Conservation (phyloP, 2,797 vertebrate genomes). For the Lagorchestes hirsutus region DNA sequence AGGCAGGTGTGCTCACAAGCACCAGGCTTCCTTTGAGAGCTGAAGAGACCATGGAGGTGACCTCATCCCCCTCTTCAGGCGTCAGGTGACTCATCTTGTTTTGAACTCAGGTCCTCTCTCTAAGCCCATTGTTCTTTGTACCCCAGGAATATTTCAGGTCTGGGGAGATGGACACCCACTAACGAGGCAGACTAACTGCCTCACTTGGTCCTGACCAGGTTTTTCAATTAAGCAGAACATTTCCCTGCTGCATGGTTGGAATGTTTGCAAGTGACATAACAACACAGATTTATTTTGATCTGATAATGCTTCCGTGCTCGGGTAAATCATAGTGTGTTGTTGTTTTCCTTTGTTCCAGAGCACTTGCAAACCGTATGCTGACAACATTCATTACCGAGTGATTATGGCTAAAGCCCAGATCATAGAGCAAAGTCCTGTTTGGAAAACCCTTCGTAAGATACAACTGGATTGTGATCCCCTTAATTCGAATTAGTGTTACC, state of each 20-base stretch:
- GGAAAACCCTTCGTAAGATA: slow-evolving; percentile 90
- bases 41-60: background rate
- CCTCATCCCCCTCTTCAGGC: background rate
- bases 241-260: background rate
- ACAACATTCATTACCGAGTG: slow-evolving; percentile 88
- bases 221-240: background rate
- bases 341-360: slow-evolving; percentile 85
- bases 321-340: slow-evolving; percentile 45
- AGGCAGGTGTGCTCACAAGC: background rate
- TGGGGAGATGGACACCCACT: background rate
- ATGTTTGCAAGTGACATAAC: background rate
- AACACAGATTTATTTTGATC: background rate
- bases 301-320: background rate
- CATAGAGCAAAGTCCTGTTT: slow-evolving; percentile 89
- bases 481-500: slow-evolving; percentile 52
- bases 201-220: background rate
- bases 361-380: slow-evolving; percentile 90
- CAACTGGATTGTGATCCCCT: slow-evolving; percentile 76
- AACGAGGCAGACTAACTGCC: background rate
- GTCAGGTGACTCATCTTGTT: background rate
- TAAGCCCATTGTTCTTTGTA: background rate
- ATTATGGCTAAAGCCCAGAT: slow-evolving; percentile 87
- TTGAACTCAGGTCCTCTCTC: background rate
- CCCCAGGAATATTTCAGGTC: background rate
- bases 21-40: background rate